Evolutionary conservation across 2,113 vertebrate genomes (phyloP), one percentile per base, ranked within the genome.

Genomic region (Salvelinus alpinus): DNA sequence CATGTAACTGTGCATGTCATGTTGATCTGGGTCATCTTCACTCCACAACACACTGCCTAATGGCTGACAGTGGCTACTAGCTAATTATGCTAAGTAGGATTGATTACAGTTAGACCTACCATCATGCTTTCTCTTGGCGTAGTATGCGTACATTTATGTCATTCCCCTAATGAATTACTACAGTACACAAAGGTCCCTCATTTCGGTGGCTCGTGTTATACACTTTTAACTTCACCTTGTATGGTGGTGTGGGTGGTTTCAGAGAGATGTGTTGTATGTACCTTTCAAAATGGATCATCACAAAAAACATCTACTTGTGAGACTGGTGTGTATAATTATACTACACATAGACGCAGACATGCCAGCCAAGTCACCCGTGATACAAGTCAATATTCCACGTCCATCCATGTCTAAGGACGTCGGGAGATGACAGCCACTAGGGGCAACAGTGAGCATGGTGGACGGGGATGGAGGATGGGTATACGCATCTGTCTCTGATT

Each of bases 61-160:
- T 78, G 71, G 80, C 77, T 84, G 85, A 85, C 86, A 90, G 88
- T 78, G 31, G 48, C 80, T 87, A 90, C 88, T 79, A 27, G 48
- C 80, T 87, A 87, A 90, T 88, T 86, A 88, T 85, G 84, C 71
- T 84, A 86, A 90, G 87, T 86, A 80, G 78, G 77, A 82, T 81
- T 84, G 85, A 90, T 88, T 85, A 85, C 13, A 51, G 74, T 54
- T 18, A 18, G 51, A 18, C 51, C 51, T 54, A 24, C 75, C 79
- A 84, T 78, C 88, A 87, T 84, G 82, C 70, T 85, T 88, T 87
- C 78, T 88, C 82, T 82, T 80, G 83, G 70, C 66, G 68, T 44
- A 44, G 38, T 44, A 3, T 44, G 8, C 2, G 2, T 78, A 83
- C 79, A 82, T 85, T 85, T 73, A 71, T 78, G 82, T 83, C 76